Base-by-base conservation (phyloP, 2,113 vertebrate species). In the Leptobrachium leishanense region DNA sequence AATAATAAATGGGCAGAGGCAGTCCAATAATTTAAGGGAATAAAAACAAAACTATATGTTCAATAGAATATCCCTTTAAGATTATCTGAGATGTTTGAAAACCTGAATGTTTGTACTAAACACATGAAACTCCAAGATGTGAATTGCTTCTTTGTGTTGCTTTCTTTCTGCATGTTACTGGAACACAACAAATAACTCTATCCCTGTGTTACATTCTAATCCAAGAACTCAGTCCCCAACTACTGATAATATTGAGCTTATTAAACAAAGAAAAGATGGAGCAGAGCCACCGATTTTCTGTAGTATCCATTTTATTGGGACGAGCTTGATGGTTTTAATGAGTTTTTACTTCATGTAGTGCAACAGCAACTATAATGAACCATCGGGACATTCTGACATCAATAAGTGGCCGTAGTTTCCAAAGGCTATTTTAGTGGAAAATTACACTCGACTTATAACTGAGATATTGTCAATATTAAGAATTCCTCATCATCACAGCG, bases 381-480 rank as follows among this genome's bases (percentile, higher is more conserved):
- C 43, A 70, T 70, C 15, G 31, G 68, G 68, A n/a, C 68, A 46
- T 46, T 44, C 43, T 70, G 68, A 70, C 68, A 70, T 50, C 20
- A 43, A 68, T 64, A 31, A 39, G 4, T 68, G 42, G 13, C n/a
- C 50, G 8, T 13, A 3, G 13, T 46, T 69, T 20, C 43, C 43
- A 6, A n/a, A n/a, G 43, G 12, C 43, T 69, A 42, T 43, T 70
- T 46, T 20, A 8, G 43, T 70, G 42, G 20, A 46, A 41, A 64
- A 70, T 70, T 50, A 50, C 43, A 2, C 20, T 64, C 9, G 4
- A 7, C 68, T 46, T 70, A 3, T 46, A 46, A 46, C 8, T 44
- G 43, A 43, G 41, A 70, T 64, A 64, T 39, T 64, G 62, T 39
- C 5, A 39, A 64, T 64, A 20, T 31, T 4, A 4, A 9, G n/a